phyloP scores from a whole-genome alignment of 30 jellyfish, hydroid and myxozoan species.

The Morbakka virulenta region DNA sequence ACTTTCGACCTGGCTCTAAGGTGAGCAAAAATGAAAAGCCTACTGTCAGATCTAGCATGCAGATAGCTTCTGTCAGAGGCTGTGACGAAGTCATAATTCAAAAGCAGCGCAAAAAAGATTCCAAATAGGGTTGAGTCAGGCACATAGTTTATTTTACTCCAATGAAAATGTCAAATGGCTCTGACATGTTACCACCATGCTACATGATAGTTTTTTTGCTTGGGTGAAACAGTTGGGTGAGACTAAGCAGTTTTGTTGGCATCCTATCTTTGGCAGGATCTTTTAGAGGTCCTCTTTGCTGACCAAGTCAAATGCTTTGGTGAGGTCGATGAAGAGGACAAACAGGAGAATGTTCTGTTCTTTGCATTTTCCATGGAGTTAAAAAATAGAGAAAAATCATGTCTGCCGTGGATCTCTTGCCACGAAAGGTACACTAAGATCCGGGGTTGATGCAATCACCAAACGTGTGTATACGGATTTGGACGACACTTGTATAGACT shows the following conservation, averaged over 20 bases:
- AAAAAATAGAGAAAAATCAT: not conserved
- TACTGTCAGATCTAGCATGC: too few species aligned
- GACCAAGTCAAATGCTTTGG: too few species aligned
- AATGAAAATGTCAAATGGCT: not conserved
- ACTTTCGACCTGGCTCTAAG: too few species aligned
- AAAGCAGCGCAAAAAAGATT: too few species aligned
- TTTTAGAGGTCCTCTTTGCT: not conserved
- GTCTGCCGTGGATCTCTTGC: conserved; percentile 1
- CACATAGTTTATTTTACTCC: not conserved
- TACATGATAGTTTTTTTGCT: not conserved
- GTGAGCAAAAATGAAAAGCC: too few species aligned
- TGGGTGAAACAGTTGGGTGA: not conserved
- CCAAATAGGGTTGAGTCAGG: too few species aligned
- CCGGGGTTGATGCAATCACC: not conserved
- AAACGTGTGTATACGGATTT: not conserved
- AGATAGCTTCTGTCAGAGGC: too few species aligned
- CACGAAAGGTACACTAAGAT: not conserved
- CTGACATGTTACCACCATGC: not conserved
- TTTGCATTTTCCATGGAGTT: not conserved
- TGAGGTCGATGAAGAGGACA: not conserved
- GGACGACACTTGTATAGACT: not conserved
- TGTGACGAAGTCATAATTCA: too few species aligned
- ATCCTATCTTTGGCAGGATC: not conserved
- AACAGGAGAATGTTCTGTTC: not conserved
- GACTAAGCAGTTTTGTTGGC: not conserved